Conservation (phyloP, 2,113 vertebrate species). For the Crocuta crocuta region DNA sequence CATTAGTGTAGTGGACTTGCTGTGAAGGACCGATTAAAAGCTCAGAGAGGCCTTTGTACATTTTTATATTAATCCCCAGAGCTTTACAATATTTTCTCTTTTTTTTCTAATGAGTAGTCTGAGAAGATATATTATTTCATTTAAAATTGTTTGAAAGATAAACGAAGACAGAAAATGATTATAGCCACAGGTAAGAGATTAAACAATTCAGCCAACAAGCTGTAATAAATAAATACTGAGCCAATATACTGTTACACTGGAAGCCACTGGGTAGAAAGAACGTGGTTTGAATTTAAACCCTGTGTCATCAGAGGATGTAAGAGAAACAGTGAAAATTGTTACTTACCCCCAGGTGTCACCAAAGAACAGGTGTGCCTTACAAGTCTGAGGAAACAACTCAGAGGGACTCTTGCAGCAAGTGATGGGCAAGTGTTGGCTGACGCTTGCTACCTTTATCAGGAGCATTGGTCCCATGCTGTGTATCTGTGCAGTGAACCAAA, state of each 20-base stretch:
- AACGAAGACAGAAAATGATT: slow-evolving; percentile 60
- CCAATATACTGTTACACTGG: slow-evolving; percentile 46
- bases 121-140: slow-evolving; percentile 65
- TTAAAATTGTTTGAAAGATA: slow-evolving; percentile 61
- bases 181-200: slow-evolving; percentile 49
- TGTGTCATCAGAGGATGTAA: background rate
- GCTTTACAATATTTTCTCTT: slow-evolving; percentile 42
- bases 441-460: background rate
- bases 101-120: slow-evolving; percentile 61
- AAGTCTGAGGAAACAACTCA: background rate
- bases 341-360: background rate
- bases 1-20: slow-evolving; percentile 66
- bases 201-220: slow-evolving; percentile 43
- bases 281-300: background rate
- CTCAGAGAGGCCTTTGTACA: slow-evolving; percentile 17
- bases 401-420: background rate
- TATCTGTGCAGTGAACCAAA: background rate
- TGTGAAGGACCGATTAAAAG: slow-evolving; percentile 54
- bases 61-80: slow-evolving; percentile 53
- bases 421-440: background rate
- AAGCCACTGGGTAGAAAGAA: slow-evolving; percentile 28
- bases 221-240: slow-evolving; percentile 58
- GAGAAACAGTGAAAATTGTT: background rate
- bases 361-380: background rate
- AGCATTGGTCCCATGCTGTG: background rate